These are phyloP conservation scores for Zaprionus vittiger DNA, from an alignment of 1,140 invertebrate genomes.

Conservation along the genomic window DNA sequence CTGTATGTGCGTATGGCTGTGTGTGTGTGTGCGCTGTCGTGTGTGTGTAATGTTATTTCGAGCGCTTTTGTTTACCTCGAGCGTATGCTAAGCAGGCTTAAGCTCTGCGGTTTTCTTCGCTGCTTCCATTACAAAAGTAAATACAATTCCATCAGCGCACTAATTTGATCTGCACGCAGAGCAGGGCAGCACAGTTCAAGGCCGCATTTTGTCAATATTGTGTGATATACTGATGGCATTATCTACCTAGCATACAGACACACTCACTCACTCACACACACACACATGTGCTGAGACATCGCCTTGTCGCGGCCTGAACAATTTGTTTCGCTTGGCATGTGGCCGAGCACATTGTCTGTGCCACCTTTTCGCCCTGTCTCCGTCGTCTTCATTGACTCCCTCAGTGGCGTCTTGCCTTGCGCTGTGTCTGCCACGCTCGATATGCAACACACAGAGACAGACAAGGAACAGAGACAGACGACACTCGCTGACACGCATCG, in stretches of 20 bases:
- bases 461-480: conserved; percentile 17
- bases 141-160: conserved; percentile 11
- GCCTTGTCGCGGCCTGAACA: conserved; percentile 44
- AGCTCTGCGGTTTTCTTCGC: neutral
- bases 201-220: conserved; percentile 35
- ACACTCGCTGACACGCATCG: conserved; percentile 68
- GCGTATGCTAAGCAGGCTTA: conserved; percentile 8
- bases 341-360: conserved; percentile 42
- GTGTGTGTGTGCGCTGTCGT: neutral
- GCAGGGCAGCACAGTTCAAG: conserved; percentile 32
- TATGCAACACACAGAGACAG: conserved; percentile 48
- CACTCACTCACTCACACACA: conserved; percentile 9
- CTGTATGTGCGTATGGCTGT: neutral
- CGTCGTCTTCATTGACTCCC: conserved; percentile 28
- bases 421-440: conserved; percentile 34
- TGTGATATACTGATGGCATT: conserved; percentile 64
- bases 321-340: conserved; percentile 60
- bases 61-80: neutral
- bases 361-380: conserved; percentile 44
- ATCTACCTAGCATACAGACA: conserved; percentile 48
- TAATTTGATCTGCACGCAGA: conserved; percentile 18
- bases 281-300: neutral
- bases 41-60: neutral
- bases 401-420: conserved; percentile 25
- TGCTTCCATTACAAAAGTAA: conserved; percentile 14